Evolutionary conservation across 2,888 invertebrate species (phyloP).

Genomic region (Hypselothyrea guttata): DNA sequence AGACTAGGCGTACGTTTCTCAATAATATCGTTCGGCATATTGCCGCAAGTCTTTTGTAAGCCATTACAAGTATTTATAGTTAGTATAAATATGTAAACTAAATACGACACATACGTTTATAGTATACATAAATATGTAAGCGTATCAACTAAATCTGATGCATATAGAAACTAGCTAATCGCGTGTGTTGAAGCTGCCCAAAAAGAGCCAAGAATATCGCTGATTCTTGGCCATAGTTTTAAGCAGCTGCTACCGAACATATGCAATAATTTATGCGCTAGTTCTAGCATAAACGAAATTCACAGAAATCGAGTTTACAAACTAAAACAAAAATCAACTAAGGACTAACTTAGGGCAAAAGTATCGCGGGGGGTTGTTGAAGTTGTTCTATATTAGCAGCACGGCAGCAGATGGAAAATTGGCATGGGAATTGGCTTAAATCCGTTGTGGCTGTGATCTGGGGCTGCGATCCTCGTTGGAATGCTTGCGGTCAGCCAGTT

Average conservation of each 20-base stretch:
- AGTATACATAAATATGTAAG: slow-evolving; percentile 39
- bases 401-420: slow-evolving; percentile 26
- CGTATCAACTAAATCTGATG: no score
- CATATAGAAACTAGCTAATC: slow-evolving; percentile 66
- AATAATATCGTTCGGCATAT: slow-evolving; percentile 58
- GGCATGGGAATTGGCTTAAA: slow-evolving; percentile 29
- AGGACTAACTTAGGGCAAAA: slow-evolving; percentile 13
- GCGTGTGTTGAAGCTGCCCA: slow-evolving; percentile 14
- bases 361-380: slow-evolving; percentile 16
- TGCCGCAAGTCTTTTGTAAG: slow-evolving; percentile 73
- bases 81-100: slow-evolving; percentile 25
- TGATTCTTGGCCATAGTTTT: no score
- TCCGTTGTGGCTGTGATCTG: slow-evolving; percentile 14
- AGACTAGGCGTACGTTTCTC: slow-evolving; percentile 13
- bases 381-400: slow-evolving; percentile 66
- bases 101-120: no score
- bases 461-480: slow-evolving; percentile 29
- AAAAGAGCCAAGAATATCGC: slow-evolving; percentile 26
- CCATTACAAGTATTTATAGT: slow-evolving; percentile 61
- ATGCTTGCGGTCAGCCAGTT: slow-evolving; percentile 29
- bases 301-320: slow-evolving; percentile 52
- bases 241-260: slow-evolving; percentile 54
- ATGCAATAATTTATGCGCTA: slow-evolving; percentile 25
- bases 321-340: slow-evolving; percentile 1
- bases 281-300: slow-evolving; percentile 39